A percentile compares a stretch with the other conserved stretches of the same genome.
phyloP scores from a whole-genome alignment of 2,797 vertebrate species.

The Enteromius treurensis region DNA sequence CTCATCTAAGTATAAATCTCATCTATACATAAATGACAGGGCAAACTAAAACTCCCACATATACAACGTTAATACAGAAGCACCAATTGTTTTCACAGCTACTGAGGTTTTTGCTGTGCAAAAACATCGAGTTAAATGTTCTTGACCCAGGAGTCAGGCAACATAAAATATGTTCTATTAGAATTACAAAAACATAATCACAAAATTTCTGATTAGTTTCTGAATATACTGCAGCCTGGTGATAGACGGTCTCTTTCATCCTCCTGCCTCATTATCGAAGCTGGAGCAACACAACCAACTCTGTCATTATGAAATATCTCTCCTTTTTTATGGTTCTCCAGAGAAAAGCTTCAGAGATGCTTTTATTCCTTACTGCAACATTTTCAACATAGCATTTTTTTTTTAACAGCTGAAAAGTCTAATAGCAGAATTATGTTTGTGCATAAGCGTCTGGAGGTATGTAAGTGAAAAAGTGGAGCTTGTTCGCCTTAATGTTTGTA shows the following conservation, averaged over 20 bases:
- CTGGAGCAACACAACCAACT: constrained; percentile 25
- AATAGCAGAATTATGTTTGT: not conserved
- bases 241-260: constrained; percentile 4
- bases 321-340: not conserved
- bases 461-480: not conserved
- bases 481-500: not conserved
- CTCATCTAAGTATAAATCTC: constrained; percentile 41
- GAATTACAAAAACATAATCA: constrained; percentile 5
- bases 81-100: not conserved
- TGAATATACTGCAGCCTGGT: not conserved
- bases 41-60: not conserved
- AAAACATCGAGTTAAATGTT: not conserved
- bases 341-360: constrained; percentile 3
- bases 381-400: not conserved
- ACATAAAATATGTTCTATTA: constrained; percentile 16
- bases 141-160: not conserved
- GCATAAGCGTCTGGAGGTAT: not conserved
- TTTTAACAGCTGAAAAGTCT: not conserved
- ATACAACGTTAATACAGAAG: not conserved
- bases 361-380: constrained; percentile 21
- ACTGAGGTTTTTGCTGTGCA: not conserved
- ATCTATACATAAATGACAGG: not conserved
- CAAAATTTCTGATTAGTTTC: not conserved
- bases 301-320: constrained; percentile 20
- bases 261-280: constrained; percentile 21